Percentiles rank a stretch among this genome's conserved stretches.
Conservation (phyloP, 2,888 invertebrate species). For the Pseudolycoriella hygida region DNA sequence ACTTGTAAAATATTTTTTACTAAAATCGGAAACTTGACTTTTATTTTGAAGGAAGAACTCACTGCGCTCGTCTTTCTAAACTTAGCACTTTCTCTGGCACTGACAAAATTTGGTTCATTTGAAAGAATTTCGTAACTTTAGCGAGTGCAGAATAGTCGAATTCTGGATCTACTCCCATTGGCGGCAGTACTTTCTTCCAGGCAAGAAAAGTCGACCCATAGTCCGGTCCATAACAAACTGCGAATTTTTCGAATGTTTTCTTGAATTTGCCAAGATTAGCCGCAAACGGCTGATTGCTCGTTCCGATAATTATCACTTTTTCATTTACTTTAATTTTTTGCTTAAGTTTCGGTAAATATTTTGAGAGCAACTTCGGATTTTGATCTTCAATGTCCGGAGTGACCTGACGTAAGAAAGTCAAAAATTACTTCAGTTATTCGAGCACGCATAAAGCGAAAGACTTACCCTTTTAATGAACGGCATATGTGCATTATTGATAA, state of each 20-base stretch:
- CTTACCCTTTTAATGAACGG: conserved; percentile 37
- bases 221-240: conserved; percentile 23
- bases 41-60: neutral
- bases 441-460: no score
- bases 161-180: conserved; percentile 12
- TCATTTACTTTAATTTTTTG: conserved; percentile 36
- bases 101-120: neutral
- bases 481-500: conserved; percentile 35
- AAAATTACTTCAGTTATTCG: no score
- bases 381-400: conserved; percentile 21
- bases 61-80: neutral
- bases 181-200: conserved; percentile 20
- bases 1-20: no score
- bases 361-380: conserved; percentile 35
- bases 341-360: conserved; percentile 31
- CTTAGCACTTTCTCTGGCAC: neutral
- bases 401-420: neutral
- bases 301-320: conserved; percentile 34
- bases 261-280: conserved; percentile 19
- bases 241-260: conserved; percentile 20
- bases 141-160: conserved; percentile 19
- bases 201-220: conserved; percentile 22
- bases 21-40: no score
- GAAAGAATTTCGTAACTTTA: conserved; percentile 16
- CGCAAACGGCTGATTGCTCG: conserved; percentile 35